Evolutionary conservation across 1,140 invertebrate species (phyloP), one percentile per base, ranked within the genome.

Genomic region (Mylabris phalerata): DNA sequence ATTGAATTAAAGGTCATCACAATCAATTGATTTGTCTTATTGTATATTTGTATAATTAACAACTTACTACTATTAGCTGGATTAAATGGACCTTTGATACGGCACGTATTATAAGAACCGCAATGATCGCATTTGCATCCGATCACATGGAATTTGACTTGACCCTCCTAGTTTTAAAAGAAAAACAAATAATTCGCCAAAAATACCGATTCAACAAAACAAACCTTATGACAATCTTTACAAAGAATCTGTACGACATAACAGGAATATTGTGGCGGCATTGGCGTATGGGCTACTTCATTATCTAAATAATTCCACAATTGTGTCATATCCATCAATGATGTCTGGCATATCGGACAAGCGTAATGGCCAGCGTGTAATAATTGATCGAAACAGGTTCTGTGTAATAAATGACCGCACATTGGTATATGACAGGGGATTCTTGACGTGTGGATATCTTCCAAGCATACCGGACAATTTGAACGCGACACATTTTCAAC

Each of bases 401-500:
- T 80, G 73, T 93, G 91, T 61, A 93, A 75, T 52, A 93, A 75
- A 78, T 94, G 91, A 0, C 90, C 89, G 75, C 91, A 94, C 63
- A 84, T 81, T 3, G 90, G 90, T 74, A 93, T 90, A 75, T 91
- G 88, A 73, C 89, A 90, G 24, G 87, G 85, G 69, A 89, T 90
- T 44, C 90, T 80, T 44, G 90, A 92, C 11, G 91, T 92, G 73
- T 94, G 91, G 65, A 94, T 90, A 73, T 93, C 88, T 66, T 93
- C 89, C 50, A 92, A 70, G 65, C 91, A 94, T 32, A 94, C 88
- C 2, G 91, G 88, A 73, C 91, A 94, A 76, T 92, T 90, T 1
- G 86, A 83, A 9, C 86, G 82, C 1, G 89, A 92, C 5, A 91
- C 87, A 66, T 92, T 92, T 73, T 92, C 90, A 9, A 93, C 86